phyloP scores from a whole-genome alignment of 2,113 vertebrate species.

The Gila orcuttii region DNA sequence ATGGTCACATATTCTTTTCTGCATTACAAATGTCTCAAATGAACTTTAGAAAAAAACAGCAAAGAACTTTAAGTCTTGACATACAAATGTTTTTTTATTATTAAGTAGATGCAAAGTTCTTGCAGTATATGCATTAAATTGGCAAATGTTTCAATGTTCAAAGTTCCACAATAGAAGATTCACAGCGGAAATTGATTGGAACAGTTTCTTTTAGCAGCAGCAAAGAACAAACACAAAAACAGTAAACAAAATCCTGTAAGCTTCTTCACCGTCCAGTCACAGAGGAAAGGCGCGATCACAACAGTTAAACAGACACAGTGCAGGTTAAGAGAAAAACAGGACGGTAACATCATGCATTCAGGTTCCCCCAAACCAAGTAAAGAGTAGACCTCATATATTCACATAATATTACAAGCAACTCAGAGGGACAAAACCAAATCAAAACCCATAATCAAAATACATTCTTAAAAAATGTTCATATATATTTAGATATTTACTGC shows the following conservation, averaged over 20 bases:
- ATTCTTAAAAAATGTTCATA: constrained; percentile 76
- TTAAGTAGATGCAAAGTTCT: constrained; percentile 76
- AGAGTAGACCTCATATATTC: constrained; percentile 40
- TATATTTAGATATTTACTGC: constrained; percentile 61
- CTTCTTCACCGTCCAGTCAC: constrained; percentile 53
- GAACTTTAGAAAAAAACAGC: constrained; percentile 47
- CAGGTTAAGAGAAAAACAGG: constrained; percentile 69
- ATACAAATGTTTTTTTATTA: constrained; percentile 76
- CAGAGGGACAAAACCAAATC: constrained; percentile 51
- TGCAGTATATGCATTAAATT: constrained; percentile 73
- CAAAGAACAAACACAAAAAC: constrained; percentile 69
- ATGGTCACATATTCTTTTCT: not conserved
- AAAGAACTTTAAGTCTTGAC: constrained; percentile 52
- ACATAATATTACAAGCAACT: constrained; percentile 59
- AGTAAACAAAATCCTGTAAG: constrained; percentile 62
- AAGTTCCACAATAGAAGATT: constrained; percentile 73
- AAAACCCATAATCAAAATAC: constrained; percentile 78
- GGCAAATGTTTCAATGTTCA: constrained; percentile 64
- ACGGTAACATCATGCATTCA: constrained; percentile 75
- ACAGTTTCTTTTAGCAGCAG: constrained; percentile 70
- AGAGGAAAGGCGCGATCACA: constrained; percentile 46
- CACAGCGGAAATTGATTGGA: constrained; percentile 71
- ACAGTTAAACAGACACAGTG: constrained; percentile 72
- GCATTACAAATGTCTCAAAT: not conserved
- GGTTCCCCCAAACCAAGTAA: constrained; percentile 57